These are phyloP conservation scores for Cryptocheilus praepositus DNA, from an alignment of 2,888 invertebrate species.

Conservation along the genomic window DNA sequence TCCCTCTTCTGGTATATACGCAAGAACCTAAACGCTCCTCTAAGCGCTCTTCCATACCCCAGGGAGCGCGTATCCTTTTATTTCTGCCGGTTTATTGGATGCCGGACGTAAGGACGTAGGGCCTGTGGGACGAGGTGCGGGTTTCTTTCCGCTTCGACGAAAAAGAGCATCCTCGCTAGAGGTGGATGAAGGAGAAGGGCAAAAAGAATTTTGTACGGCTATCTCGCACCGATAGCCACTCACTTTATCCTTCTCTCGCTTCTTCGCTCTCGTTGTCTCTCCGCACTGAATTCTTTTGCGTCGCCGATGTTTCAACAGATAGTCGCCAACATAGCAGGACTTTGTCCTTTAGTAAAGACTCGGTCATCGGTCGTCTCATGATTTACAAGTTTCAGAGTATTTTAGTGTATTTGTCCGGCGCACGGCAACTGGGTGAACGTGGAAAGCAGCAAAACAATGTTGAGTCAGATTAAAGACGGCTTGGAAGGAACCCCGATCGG, in stretches of 20 bases:
- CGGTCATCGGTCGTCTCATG: too few relatives aligned
- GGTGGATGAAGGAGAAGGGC: background rate
- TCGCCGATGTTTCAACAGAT: background rate
- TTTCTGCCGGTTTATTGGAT: slow-evolving; percentile 1
- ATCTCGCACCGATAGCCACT: slow-evolving; percentile 1
- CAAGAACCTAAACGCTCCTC: slow-evolving; percentile 50
- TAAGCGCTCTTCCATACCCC: too few relatives aligned
- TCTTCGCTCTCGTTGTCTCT: background rate
- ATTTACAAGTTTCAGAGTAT: too few relatives aligned
- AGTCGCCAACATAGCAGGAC: background rate
- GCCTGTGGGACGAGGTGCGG: slow-evolving; percentile 8
- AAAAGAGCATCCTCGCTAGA: background rate
- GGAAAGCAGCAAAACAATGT: too few relatives aligned
- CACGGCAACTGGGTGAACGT: too few relatives aligned
- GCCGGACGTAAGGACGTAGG: slow-evolving; percentile 38
- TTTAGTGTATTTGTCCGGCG: too few relatives aligned
- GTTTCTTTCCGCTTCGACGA: slow-evolving; percentile 35
- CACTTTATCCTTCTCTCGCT: background rate
- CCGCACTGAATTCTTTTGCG: background rate
- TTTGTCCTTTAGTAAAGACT: too few relatives aligned
- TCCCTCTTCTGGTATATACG: slow-evolving; percentile 27
- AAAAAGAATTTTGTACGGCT: background rate
- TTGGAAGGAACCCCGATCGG: too few relatives aligned
- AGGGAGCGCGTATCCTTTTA: slow-evolving; percentile 1
- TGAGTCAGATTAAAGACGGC: too few relatives aligned